Percentiles rank a stretch among this genome's conserved stretches.
phyloP scores from a whole-genome alignment of 2,113 vertebrate genomes.

The Pelecanoides urinatrix region DNA sequence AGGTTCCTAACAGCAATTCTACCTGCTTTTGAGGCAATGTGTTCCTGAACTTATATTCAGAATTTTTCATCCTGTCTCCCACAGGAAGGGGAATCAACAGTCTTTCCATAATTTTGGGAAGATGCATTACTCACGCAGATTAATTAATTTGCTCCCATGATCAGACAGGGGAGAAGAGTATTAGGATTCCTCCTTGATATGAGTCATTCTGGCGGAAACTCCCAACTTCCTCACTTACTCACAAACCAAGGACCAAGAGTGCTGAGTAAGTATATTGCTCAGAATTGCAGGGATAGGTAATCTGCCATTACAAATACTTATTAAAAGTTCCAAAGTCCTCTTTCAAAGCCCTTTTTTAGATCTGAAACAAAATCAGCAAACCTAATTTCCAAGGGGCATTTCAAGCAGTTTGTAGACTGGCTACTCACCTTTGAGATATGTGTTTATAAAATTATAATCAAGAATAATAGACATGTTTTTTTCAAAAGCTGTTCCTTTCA shows the following conservation, averaged over 20 bases:
- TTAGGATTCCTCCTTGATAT: background rate
- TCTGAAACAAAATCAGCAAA: background rate
- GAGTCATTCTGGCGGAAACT: slow-evolving; percentile 1
- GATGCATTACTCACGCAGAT: background rate
- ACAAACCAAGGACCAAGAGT: background rate
- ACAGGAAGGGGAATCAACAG: background rate
- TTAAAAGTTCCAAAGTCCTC: background rate
- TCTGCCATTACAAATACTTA: background rate
- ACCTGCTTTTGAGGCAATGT: background rate
- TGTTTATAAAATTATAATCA: background rate
- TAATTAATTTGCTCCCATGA: background rate
- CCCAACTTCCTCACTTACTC: slow-evolving; percentile 28
- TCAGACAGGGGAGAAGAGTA: background rate
- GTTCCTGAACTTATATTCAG: background rate
- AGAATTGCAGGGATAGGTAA: background rate
- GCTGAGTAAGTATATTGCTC: background rate
- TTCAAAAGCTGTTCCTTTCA: background rate
- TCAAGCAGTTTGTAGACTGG: background rate
- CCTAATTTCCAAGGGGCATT: background rate
- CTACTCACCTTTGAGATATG: background rate
- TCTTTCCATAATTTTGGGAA: background rate
- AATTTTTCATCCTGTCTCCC: background rate
- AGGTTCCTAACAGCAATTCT: background rate
- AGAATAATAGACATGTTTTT: background rate
- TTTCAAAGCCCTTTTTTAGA: background rate